These are phyloP conservation scores for Motacilla tschutschensis DNA, from an alignment of 2,113 vertebrate species.

Conservation along the genomic window DNA sequence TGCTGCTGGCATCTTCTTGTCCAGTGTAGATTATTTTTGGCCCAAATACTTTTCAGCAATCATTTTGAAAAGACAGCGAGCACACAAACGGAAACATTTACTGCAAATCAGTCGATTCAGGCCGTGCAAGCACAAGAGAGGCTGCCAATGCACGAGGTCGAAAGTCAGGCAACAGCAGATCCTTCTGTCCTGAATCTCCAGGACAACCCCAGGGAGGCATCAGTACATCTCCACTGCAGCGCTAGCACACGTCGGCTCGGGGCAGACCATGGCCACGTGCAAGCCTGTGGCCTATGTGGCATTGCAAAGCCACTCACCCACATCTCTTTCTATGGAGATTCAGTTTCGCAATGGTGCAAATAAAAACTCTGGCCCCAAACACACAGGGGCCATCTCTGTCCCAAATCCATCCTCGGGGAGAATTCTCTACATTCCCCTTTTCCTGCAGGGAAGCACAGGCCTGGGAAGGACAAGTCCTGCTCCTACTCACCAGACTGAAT, in stretches of 20 bases:
- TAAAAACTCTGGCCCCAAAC: constrained; percentile 50
- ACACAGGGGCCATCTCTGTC: not conserved
- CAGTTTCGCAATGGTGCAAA: constrained; percentile 35
- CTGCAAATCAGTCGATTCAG: not conserved
- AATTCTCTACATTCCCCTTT: constrained; percentile 1
- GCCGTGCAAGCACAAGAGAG: not conserved
- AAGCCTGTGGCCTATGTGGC: not conserved
- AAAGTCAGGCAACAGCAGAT: constrained; percentile 29
- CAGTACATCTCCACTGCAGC: not conserved
- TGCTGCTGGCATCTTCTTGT: not conserved
- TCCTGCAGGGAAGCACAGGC: not conserved
- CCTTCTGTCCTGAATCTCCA: not conserved
- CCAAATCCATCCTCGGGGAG: not conserved
- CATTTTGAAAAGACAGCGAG: not conserved
- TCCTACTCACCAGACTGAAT: not conserved
- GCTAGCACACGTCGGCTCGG: not conserved
- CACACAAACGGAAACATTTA: constrained; percentile 19
- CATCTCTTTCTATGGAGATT: not conserved
- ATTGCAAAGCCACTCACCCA: not conserved
- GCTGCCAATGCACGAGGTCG: not conserved
- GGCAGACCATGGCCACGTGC: not conserved
- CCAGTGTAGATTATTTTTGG: constrained; percentile 14
- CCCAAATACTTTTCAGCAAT: not conserved
- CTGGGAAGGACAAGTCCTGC: not conserved
- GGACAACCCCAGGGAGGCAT: not conserved